Conservation (phyloP, 64 coral and sea anemone species). For the Actinia tenebrosa region DNA sequence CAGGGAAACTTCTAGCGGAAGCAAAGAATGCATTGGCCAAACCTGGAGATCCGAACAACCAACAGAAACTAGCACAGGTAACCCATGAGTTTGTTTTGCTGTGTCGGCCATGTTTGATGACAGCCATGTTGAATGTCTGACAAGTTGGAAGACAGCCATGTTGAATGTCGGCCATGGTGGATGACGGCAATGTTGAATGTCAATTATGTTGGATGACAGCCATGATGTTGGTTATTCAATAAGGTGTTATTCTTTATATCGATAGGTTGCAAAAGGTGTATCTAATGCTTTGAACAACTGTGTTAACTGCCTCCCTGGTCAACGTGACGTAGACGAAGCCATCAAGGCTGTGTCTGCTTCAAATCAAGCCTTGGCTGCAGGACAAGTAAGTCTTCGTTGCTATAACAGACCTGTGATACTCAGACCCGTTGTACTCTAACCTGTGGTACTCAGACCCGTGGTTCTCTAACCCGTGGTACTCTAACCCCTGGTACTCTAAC, state of each 20-base stretch:
- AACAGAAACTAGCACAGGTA: slow-evolving; percentile 83
- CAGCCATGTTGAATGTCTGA: background rate
- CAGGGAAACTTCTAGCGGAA: slow-evolving; percentile 81
- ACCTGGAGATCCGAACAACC: slow-evolving; percentile 85
- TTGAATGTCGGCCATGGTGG: background rate
- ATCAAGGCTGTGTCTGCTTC: slow-evolving; percentile 80
- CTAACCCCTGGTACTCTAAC: no score
- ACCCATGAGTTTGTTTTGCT: background rate
- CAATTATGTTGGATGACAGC: no score
- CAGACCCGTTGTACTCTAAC: no score
- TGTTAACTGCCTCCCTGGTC: slow-evolving; percentile 96
- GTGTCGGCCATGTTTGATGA: background rate
- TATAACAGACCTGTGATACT: no score
- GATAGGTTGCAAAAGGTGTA: slow-evolving; percentile 85
- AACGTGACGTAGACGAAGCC: slow-evolving; percentile 92
- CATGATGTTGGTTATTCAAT: background rate
- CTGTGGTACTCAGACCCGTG: no score
- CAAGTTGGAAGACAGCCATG: background rate
- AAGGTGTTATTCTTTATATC: background rate
- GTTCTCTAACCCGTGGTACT: no score
- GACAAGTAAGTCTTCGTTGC: slow-evolving; percentile 41
- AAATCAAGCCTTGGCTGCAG: slow-evolving; percentile 67
- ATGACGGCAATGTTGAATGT: no score
- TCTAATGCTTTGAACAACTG: slow-evolving; percentile 93
- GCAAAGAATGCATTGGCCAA: slow-evolving; percentile 89